Base-by-base conservation (phyloP, 2,888 invertebrate species). In the Coenonympha glycerion region DNA sequence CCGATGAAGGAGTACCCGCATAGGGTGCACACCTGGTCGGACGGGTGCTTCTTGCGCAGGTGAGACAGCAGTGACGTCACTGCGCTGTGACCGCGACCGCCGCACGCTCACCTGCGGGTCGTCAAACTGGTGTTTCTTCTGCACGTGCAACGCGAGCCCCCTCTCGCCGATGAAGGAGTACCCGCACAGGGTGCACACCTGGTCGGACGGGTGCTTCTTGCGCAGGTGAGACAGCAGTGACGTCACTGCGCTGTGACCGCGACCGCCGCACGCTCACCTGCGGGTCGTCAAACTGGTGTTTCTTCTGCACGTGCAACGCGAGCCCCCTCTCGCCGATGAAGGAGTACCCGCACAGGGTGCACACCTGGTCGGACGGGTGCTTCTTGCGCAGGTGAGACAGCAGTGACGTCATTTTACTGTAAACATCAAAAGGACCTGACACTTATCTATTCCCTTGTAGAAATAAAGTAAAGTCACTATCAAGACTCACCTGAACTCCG, bases 61-160 rank as follows among this genome's bases (percentile, higher is more conserved):
- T 85, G 85, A 0, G 84, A 82, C 82, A 85, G 81, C 59, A 84
- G 83, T 0, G 84, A 82, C 0, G 84, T 82, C 34, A n/a, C n/a
- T n/a, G n/a, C n/a, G n/a, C n/a, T n/a, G n/a, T n/a, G n/a, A n/a
- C n/a, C n/a, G n/a, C n/a, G n/a, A n/a, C n/a, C n/a, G n/a, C n/a
- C n/a, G n/a, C n/a, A n/a, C n/a, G n/a, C 15, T 8, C 3, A 31
- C 31, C 31, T 31, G 31, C 16, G 16, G 6, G 8, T 16, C 13
- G 31, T 31, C 15, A 3, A 31, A 8, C 16, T 31, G 31, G 2
- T 31, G 31, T 8, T 31, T 31, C 15, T 16, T 15, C 15, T 31
- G 31, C 15, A 31, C 6, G 15, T 31, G 31, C 3, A 31, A 3
- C 8, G 31, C 16, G 9, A 31, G 31, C 2, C 31, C 85, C 45